These are phyloP conservation scores for Brachirus orientalis DNA, from an alignment of 2,113 vertebrate genomes.

Conservation along the genomic window DNA sequence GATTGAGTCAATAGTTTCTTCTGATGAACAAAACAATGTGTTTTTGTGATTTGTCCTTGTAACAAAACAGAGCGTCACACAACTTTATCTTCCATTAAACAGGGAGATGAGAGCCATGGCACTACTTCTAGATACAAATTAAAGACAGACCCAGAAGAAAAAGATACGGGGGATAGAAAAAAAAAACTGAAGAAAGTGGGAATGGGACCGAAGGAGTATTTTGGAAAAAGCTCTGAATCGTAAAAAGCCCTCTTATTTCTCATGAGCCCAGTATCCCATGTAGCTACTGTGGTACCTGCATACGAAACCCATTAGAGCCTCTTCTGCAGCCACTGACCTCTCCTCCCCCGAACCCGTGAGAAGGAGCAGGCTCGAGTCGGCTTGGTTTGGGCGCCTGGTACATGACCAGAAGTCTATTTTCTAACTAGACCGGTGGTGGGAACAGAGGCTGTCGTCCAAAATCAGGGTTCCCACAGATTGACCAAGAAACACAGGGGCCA, in stretches of 20 bases:
- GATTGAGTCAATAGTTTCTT: constrained; percentile 1
- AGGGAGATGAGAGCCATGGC: constrained; percentile 19
- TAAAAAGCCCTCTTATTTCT: constrained; percentile 75
- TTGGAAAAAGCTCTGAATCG: constrained; percentile 57
- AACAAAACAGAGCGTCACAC: constrained; percentile 8
- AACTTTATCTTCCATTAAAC: constrained; percentile 32
- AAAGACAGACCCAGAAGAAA: constrained; percentile 23
- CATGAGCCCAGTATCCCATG: constrained; percentile 70
- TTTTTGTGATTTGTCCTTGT: constrained; percentile 18
- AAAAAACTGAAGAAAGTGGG: too few relatives aligned
- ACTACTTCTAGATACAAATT: constrained; percentile 32
- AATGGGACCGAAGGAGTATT: constrained; percentile 26
- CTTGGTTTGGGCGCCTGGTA: constrained; percentile 72
- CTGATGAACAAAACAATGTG: constrained; percentile 2
- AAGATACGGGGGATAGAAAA: constrained; percentile 1
- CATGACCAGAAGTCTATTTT: constrained; percentile 78
- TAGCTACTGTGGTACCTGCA: constrained; percentile 76
- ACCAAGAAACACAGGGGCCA: constrained; percentile 77
- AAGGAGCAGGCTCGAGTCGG: constrained; percentile 69
- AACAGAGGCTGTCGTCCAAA: constrained; percentile 79
- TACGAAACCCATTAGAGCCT: constrained; percentile 77
- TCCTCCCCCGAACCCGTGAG: constrained; percentile 68
- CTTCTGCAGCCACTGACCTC: constrained; percentile 66
- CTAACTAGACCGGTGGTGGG: constrained; percentile 81
- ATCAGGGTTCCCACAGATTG: constrained; percentile 84